Evolutionary conservation across 2,797 vertebrate genomes (phyloP), one percentile per base, ranked within the genome.

Genomic region (Knipowitschia caucasica): DNA sequence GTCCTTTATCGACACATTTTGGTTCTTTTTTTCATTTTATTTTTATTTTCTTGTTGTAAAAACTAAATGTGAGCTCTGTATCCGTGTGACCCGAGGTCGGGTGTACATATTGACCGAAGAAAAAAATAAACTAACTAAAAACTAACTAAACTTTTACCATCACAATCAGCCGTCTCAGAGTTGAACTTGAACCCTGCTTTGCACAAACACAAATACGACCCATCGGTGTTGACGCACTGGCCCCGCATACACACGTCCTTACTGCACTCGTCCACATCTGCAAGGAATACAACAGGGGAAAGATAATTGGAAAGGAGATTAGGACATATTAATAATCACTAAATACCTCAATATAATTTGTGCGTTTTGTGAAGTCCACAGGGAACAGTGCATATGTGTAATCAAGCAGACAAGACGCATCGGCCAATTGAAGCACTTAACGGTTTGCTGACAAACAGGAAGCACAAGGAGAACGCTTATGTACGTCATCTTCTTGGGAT

Each of bases 151-250:
- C n/a, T n/a, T n/a, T n/a, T 62, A 90, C 89, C 89, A 76, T 88
- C 86, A 59, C 89, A 91, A 67, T 89, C 83, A 2, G 70, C 61
- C 0, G 73, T 73, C 38, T 86, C 76, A 0, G 47, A 4, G 15
- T 73, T 85, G 68, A 80, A 88, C 56, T 84, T 86, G 59, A 88
- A 91, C 36, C 89, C 89, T 0, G 80, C 59, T 24, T 87, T 75
- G 26, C 89, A 91, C 43, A 86, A 64, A 70, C 89, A 91, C 49
- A 89, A 50, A 74, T 81, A 91, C 7, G 87, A 88, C 51, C 89
- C 88, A 0, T 75, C 81, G 0, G 73, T 81, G 74, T 91, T 90
- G 44, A 88, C 2, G 56, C 89, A 90, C 50, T 75, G 31, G 10
- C 89, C 88, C 1, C 53, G 67, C 20, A 74, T 21, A 43, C 89